Evolutionary conservation across 2,113 vertebrate species (phyloP).

Genomic region (Amphiprion ocellaris): DNA sequence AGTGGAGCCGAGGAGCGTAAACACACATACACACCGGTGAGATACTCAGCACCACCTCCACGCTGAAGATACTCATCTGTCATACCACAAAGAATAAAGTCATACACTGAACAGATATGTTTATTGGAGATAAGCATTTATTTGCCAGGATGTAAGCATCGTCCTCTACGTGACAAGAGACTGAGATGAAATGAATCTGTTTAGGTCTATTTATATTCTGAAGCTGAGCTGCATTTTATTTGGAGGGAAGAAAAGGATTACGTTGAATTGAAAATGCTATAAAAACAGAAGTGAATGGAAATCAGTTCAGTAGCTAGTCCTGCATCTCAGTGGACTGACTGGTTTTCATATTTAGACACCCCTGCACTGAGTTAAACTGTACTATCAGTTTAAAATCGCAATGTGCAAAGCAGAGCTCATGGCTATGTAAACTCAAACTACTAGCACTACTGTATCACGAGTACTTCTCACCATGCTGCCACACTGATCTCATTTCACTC

Average conservation of each 20-base stretch:
- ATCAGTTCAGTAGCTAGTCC: constrained; percentile 3
- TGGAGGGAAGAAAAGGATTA: constrained; percentile 22
- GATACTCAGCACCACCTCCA: constrained; percentile 14
- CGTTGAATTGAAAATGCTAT: constrained; percentile 8
- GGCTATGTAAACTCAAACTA: constrained; percentile 17
- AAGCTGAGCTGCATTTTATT: constrained; percentile 26
- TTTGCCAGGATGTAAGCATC: constrained; percentile 31
- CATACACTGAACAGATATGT: constrained; percentile 28
- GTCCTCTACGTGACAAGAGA: constrained; percentile 19
- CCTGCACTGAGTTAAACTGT: neutral
- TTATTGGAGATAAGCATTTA: constrained; percentile 45
- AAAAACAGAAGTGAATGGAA: constrained; percentile 39
- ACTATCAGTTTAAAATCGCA: constrained; percentile 17
- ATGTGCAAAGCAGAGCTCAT: constrained; percentile 8
- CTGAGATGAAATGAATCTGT: constrained; percentile 14
- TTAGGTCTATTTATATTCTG: constrained; percentile 25
- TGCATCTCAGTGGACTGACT: neutral
- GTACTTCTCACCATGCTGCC: neutral
- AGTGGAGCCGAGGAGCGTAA: constrained; percentile 16
- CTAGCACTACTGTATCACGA: neutral
- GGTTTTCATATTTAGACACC: constrained; percentile 23
- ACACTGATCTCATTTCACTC: neutral
- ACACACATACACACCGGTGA: constrained; percentile 26
- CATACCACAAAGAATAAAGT: constrained; percentile 39
- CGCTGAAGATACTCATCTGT: constrained; percentile 35